Conservation (phyloP, 2,113 vertebrate species). For the Tylochromis polylepis region DNA sequence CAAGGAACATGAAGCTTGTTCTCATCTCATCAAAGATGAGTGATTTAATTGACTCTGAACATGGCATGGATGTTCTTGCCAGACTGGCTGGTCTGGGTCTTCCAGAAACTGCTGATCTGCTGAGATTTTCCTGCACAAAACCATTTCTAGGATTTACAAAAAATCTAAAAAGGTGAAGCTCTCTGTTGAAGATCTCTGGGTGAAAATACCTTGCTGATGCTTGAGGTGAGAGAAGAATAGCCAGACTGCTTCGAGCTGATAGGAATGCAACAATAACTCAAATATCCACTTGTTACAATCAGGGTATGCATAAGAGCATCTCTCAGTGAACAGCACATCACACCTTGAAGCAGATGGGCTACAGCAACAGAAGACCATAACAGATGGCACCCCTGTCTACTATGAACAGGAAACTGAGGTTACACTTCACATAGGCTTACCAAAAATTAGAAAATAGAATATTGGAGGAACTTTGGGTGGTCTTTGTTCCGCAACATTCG, state of each 20-base stretch:
- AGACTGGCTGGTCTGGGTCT: not conserved
- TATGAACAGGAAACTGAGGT: not conserved
- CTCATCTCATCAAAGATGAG: not conserved
- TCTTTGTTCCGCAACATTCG: not conserved
- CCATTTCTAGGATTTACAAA: not conserved
- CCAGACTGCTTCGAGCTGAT: not conserved
- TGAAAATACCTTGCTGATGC: no score
- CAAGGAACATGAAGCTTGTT: not conserved
- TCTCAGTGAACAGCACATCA: not conserved
- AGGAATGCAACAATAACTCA: not conserved
- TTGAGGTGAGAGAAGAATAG: not conserved
- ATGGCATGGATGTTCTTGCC: not conserved
- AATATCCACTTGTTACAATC: not conserved
- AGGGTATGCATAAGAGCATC: not conserved
- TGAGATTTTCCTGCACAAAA: not conserved
- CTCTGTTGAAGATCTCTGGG: fast-evolving
- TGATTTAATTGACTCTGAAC: not conserved
- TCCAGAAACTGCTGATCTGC: not conserved
- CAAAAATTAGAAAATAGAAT: not conserved
- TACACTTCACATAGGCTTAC: not conserved
- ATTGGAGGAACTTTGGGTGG: no score
- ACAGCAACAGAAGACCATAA: not conserved
- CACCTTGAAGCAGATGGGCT: not conserved
- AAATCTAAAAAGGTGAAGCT: not conserved
- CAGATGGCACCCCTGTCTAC: not conserved